These are phyloP conservation scores for Lucilia sericata DNA, from an alignment of 1,140 invertebrate species.

Conservation along the genomic window DNA sequence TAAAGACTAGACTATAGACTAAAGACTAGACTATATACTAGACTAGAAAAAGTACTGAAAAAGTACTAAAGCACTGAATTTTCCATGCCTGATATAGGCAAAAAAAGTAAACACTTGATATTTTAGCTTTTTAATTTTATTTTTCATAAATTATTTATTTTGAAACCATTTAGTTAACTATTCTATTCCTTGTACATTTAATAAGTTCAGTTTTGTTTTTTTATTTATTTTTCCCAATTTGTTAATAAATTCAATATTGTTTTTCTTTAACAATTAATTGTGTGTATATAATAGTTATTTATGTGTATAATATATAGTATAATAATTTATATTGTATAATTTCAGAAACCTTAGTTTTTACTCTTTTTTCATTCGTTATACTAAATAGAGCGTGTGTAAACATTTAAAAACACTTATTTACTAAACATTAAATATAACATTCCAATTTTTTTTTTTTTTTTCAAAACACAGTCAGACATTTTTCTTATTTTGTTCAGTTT, in stretches of 20 bases:
- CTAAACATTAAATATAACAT: constrained; percentile 9
- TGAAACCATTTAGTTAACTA: neutral
- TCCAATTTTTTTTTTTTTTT: neutral
- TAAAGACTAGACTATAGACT: no score
- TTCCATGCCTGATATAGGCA: no score
- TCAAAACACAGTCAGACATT: constrained; percentile 12
- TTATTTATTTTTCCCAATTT: neutral
- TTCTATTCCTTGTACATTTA: constrained; percentile 25
- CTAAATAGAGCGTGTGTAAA: constrained; percentile 15
- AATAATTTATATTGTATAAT: neutral
- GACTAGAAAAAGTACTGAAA: no score
- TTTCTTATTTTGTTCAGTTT: neutral
- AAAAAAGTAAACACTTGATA: neutral
- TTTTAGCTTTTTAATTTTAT: neutral
- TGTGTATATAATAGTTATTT: constrained; percentile 3
- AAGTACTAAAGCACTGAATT: no score
- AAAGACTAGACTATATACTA: no score
- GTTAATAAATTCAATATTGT: neutral
- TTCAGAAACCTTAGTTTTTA: neutral
- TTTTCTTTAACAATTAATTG: neutral
- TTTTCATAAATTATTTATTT: neutral
- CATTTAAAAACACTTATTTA: constrained; percentile 34
- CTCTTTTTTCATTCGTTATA: neutral
- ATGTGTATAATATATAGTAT: neutral
- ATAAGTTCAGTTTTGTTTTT: neutral